Evolutionary conservation across 2,888 invertebrate species (phyloP).

Genomic region (Silvanus unidentatus): DNA sequence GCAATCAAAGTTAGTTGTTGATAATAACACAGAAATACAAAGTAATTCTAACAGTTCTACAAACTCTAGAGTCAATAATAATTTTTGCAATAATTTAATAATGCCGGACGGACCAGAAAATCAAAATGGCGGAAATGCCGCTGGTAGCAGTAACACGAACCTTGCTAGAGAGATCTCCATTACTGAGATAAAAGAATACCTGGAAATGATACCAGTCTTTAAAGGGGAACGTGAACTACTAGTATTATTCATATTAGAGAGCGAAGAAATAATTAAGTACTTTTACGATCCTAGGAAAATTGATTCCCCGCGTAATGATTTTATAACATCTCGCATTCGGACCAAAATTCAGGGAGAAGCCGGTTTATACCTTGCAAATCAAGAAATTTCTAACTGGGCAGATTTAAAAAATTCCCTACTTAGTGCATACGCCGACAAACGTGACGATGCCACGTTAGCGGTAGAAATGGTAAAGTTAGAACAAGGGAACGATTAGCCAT

Average conservation of each 20-base stretch:
- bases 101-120: too few species aligned
- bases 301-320: not conserved
- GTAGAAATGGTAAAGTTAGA: not conserved
- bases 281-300: not conserved
- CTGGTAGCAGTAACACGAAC: too few species aligned
- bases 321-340: not conserved
- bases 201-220: not conserved
- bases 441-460: not conserved
- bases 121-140: too few species aligned
- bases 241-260: not conserved
- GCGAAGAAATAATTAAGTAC: not conserved
- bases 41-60: too few species aligned
- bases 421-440: not conserved
- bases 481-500: not conserved
- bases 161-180: not conserved
- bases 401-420: not conserved
- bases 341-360: conserved; percentile 1
- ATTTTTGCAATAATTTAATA: too few species aligned
- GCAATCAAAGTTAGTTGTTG: too few species aligned
- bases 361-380: not conserved
- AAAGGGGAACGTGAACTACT: not conserved
- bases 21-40: too few species aligned
- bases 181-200: not conserved
- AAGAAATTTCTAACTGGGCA: not conserved
- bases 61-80: too few species aligned